These are phyloP conservation scores for Zoroaster sp. DNA, from an alignment of 53 echinoderm and acorn worm genomes.

Conservation along the genomic window DNA sequence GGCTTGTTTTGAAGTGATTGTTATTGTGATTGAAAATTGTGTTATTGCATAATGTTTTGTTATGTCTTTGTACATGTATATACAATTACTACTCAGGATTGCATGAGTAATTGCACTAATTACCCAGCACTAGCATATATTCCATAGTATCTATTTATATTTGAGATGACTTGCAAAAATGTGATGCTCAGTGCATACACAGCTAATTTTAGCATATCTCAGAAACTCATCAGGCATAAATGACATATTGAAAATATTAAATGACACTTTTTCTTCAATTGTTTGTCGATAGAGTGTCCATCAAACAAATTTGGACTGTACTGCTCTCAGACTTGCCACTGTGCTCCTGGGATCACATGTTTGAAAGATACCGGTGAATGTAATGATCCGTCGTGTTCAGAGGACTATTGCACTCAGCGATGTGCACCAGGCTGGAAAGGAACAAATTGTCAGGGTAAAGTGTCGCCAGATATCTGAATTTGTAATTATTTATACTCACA, in stretches of 20 bases:
- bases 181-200: not conserved
- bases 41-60: too few species aligned
- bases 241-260: not conserved
- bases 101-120: too few species aligned
- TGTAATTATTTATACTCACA: too few species aligned
- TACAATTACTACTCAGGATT: too few species aligned
- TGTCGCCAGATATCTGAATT: too few species aligned
- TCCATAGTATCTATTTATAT: not conserved
- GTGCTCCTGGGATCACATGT: conserved; percentile 25
- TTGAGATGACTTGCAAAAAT: not conserved
- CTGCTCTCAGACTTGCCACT: conserved; percentile 52
- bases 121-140: too few species aligned
- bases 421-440: conserved; percentile 50
- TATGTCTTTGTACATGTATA: too few species aligned
- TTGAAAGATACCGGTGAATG: conserved; percentile 58
- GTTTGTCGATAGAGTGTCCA: conserved; percentile 39
- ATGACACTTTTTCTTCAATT: not conserved
- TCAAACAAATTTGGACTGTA: conserved; percentile 37
- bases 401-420: not conserved
- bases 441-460: too few species aligned
- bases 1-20: too few species aligned
- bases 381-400: not conserved
- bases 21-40: too few species aligned
- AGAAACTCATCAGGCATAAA: not conserved
- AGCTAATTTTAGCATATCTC: not conserved